Base-by-base conservation (phyloP, 2,113 vertebrate species). In the Ancistrus triradiatus region DNA sequence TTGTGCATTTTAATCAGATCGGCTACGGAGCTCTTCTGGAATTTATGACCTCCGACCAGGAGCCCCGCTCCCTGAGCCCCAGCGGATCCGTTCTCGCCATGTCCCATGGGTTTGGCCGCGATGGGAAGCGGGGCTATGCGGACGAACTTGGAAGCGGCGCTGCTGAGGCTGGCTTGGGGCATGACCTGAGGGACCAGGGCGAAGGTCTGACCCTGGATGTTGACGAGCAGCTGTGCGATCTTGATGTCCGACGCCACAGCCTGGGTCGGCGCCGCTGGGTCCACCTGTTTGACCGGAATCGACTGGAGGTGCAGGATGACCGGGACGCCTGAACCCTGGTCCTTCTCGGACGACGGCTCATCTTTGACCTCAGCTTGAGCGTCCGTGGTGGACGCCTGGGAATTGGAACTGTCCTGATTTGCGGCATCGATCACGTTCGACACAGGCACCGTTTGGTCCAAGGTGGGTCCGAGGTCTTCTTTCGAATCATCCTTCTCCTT, bases 1-100 rank as follows among this genome's bases (percentile, higher is more conserved):
- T 96, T 97, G 83, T 99, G 96, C 96, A 99, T 99, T 91, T 99
- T 99, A 73, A 98, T 93, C 47, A 99, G 92, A 87, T 99, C 95
- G 8, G 93, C 89, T 4, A 95, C 90, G 0, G 92, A 87, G 63
- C 87, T 95, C 83, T 97, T 97, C 84, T 92, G 91, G 81, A 93
- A 96, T 83, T 94, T 93, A 83, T 94, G 92, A 72, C 90, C 86
- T 78, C 93, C 88, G 1, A 77, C 13, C 42, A 95, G 84, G 40
- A 91, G 83, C 0, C 90, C 81, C 10, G 89, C 68, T 4, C 86
- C 81, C 0, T 87, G 84, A 50, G 85, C 83, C 22, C 89, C 81
- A 6, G 85, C 80, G 14, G 76, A 17, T 2, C 69, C 77, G 0
- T 61, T 76, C 37, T 92, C 82, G 46, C 84, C 90, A 0, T 91